A percentile compares a stretch with the other conserved stretches of the same genome.
These are phyloP conservation scores for Endotricha flammealis DNA, from an alignment of 2,888 invertebrate genomes.

Conservation along the genomic window DNA sequence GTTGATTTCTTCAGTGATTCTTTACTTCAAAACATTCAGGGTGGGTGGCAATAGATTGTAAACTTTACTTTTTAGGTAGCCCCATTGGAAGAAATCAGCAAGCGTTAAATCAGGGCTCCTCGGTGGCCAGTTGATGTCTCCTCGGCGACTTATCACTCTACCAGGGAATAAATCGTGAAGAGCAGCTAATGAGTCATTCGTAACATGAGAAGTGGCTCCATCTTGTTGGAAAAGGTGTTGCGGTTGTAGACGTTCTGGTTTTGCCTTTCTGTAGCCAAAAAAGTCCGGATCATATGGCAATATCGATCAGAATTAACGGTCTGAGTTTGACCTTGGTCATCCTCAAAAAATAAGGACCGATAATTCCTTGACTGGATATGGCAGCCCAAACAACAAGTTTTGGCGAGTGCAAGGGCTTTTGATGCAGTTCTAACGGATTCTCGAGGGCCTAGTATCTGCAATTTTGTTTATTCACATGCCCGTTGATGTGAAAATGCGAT, in stretches of 20 bases:
- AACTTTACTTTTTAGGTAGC: conserved; percentile 26
- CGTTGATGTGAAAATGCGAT: too few species aligned
- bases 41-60: conserved; percentile 21
- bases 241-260: conserved; percentile 24
- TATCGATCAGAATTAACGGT: conserved; percentile 22
- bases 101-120: conserved; percentile 23
- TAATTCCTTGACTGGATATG: too few species aligned
- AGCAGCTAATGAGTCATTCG: conserved; percentile 25
- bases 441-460: too few species aligned
- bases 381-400: too few species aligned
- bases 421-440: too few species aligned
- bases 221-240: conserved; percentile 25
- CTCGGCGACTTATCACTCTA: conserved; percentile 22
- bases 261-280: conserved; percentile 24
- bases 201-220: conserved; percentile 25
- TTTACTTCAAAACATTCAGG: conserved; percentile 15
- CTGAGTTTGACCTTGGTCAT: conserved; percentile 18
- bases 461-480: too few species aligned
- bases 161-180: conserved; percentile 22
- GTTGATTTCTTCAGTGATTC: conserved; percentile 26
- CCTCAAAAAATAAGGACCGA: conserved; percentile 24
- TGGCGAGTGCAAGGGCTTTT: too few species aligned
- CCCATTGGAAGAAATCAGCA: conserved; percentile 23
- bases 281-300: conserved; percentile 23
- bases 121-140: conserved; percentile 17